Evolutionary conservation across 2,888 invertebrate species (phyloP).

Genomic region (Orthosia gracilis): DNA sequence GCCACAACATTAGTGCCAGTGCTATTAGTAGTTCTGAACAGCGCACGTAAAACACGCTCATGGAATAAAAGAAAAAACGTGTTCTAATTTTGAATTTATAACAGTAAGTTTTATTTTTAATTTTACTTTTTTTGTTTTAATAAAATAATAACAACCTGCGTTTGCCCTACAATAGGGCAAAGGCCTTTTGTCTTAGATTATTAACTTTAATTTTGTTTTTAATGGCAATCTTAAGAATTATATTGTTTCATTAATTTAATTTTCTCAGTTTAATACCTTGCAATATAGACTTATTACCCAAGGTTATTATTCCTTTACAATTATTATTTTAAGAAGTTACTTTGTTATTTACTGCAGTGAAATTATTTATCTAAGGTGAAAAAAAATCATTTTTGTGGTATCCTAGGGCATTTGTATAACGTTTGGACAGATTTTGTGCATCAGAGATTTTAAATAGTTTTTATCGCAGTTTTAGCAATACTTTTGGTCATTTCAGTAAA

Average conservation of each 20-base stretch:
- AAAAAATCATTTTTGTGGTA: no score
- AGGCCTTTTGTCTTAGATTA: not conserved
- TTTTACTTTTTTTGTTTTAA: not conserved
- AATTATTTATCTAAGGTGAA: no score
- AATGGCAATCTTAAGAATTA: no score
- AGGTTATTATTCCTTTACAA: no score
- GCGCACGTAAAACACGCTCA: slow-evolving; percentile 35
- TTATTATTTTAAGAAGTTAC: no score
- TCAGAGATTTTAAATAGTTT: not conserved
- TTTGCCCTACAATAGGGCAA: not conserved
- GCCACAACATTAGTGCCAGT: slow-evolving; percentile 41
- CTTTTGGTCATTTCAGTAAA: not conserved
- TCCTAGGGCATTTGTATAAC: no score
- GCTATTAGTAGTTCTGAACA: slow-evolving; percentile 34
- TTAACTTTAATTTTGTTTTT: no score
- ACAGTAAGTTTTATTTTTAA: slow-evolving; percentile 36
- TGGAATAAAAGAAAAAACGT: slow-evolving; percentile 49
- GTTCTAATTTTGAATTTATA: slow-evolving; percentile 8
- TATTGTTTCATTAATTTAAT: no score
- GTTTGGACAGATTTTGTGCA: not conserved
- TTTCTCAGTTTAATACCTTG: no score
- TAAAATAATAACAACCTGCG: not conserved
- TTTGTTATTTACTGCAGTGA: no score
- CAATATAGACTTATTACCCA: no score
- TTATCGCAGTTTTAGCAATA: not conserved